Conservation (phyloP, 2,113 vertebrate species). For the Austrofundulus limnaeus region DNA sequence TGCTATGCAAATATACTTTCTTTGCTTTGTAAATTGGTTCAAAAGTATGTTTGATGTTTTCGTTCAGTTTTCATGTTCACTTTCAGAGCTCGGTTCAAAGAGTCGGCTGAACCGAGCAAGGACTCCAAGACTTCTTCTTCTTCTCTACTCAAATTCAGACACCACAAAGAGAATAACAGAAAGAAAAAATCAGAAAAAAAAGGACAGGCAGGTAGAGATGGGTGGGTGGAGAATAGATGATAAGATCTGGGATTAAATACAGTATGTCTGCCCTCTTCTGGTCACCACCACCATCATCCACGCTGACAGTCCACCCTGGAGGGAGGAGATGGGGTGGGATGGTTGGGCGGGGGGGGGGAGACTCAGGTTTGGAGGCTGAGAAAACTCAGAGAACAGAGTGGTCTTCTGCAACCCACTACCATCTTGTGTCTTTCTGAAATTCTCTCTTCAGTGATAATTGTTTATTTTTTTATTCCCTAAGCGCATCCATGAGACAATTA, state of each 20-base stretch:
- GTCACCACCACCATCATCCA: slow-evolving; percentile 69
- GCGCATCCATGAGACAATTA: slow-evolving; percentile 49
- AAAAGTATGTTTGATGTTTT: background rate
- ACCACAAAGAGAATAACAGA: background rate
- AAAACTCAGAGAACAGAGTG: background rate
- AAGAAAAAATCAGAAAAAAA: background rate
- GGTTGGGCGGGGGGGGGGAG: background rate
- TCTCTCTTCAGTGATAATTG: slow-evolving; percentile 50
- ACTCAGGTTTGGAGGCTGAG: too few relatives aligned
- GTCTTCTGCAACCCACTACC: slow-evolving; percentile 10
- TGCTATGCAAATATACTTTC: too few relatives aligned
- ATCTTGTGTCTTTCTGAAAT: slow-evolving; percentile 24
- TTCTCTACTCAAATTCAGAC: slow-evolving; percentile 26
- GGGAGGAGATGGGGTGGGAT: slow-evolving; percentile 9
- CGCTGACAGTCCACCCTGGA: slow-evolving; percentile 27
- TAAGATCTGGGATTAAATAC: slow-evolving; percentile 76
- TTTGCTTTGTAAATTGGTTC: background rate
- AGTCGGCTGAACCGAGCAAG: background rate
- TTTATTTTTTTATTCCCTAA: slow-evolving; percentile 58
- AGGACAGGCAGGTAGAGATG: background rate
- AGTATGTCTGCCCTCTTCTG: slow-evolving; percentile 90
- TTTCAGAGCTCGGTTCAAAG: slow-evolving; percentile 4
- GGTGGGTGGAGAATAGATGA: slow-evolving; percentile 34
- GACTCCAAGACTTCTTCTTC: slow-evolving; percentile 35
- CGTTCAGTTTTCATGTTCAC: too few relatives aligned